Evolutionary conservation across 2,888 invertebrate genomes (phyloP).

Genomic region (Aproaerema taeniolella): DNA sequence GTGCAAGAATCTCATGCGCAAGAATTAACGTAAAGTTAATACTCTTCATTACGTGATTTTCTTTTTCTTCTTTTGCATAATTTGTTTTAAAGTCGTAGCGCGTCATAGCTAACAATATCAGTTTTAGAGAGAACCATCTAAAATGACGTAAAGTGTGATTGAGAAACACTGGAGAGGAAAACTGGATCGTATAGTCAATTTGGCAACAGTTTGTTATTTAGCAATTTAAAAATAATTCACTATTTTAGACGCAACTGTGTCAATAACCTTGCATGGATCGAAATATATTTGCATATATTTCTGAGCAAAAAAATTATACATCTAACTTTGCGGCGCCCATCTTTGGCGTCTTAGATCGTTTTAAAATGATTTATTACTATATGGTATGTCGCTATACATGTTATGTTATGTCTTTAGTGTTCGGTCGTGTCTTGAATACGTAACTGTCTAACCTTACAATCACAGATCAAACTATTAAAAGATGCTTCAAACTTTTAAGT

Average conservation of each 20-base stretch:
- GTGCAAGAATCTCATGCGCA: too few species aligned
- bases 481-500: too few species aligned
- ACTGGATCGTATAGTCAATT: slow-evolving; percentile 54
- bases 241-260: slow-evolving; percentile 57
- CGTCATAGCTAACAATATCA: too few species aligned
- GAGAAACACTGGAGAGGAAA: slow-evolving; percentile 37
- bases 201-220: slow-evolving; percentile 49
- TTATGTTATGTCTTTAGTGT: slow-evolving; percentile 15
- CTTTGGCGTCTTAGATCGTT: slow-evolving; percentile 22
- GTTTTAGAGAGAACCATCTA: too few species aligned
- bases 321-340: slow-evolving; percentile 12
- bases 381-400: too few species aligned
- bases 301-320: slow-evolving; percentile 38
- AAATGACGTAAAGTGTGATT: slow-evolving; percentile 43
- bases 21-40: too few species aligned
- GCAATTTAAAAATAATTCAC: slow-evolving; percentile 50
- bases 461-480: too few species aligned
- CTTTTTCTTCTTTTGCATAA: too few species aligned
- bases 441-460: slow-evolving; percentile 4
- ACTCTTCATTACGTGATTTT: too few species aligned
- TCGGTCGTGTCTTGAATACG: slow-evolving; percentile 5
- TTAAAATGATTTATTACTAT: slow-evolving; percentile 35
- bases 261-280: slow-evolving; percentile 64
- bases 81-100: too few species aligned
- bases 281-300: slow-evolving; percentile 62